Conservation (phyloP, 2,888 invertebrate genomes). For the Metopia argyrocephala region DNA sequence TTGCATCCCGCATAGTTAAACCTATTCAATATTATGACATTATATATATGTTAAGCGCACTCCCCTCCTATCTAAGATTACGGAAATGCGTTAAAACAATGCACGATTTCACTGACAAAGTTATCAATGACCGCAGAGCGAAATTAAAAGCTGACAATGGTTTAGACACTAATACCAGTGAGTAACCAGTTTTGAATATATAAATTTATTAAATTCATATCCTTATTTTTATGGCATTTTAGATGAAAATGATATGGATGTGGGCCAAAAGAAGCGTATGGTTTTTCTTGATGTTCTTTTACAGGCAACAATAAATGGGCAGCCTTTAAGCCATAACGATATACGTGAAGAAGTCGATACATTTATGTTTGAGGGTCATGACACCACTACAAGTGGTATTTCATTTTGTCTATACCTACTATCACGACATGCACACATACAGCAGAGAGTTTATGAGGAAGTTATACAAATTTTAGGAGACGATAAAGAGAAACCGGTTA, state of each 20-base stretch:
- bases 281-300: slow-evolving; percentile 84
- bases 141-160: slow-evolving; percentile 35
- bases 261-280: slow-evolving; percentile 81
- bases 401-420: slow-evolving; percentile 73
- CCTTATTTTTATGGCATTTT: too few species aligned
- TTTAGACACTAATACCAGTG: neutral
- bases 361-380: slow-evolving; percentile 83
- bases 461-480: slow-evolving; percentile 69
- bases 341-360: slow-evolving; percentile 86
- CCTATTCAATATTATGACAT: slow-evolving; percentile 40
- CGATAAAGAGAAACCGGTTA: slow-evolving; percentile 65
- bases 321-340: slow-evolving; percentile 81
- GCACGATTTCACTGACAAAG: slow-evolving; percentile 54
- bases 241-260: neutral
- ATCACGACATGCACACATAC: slow-evolving; percentile 71
- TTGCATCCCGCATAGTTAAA: slow-evolving; percentile 35
- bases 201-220: too few species aligned
- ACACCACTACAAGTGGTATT: slow-evolving; percentile 75
- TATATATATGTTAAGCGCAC: slow-evolving; percentile 24
- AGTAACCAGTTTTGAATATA: too few species aligned
- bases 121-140: slow-evolving; percentile 64
- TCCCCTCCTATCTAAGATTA: slow-evolving; percentile 26
- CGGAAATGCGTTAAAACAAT: slow-evolving; percentile 37
- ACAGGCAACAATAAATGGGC: slow-evolving; percentile 80
- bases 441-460: slow-evolving; percentile 73